Evolutionary conservation across 2,888 invertebrate genomes (phyloP).

Genomic region (Yponomeuta sedellus): DNA sequence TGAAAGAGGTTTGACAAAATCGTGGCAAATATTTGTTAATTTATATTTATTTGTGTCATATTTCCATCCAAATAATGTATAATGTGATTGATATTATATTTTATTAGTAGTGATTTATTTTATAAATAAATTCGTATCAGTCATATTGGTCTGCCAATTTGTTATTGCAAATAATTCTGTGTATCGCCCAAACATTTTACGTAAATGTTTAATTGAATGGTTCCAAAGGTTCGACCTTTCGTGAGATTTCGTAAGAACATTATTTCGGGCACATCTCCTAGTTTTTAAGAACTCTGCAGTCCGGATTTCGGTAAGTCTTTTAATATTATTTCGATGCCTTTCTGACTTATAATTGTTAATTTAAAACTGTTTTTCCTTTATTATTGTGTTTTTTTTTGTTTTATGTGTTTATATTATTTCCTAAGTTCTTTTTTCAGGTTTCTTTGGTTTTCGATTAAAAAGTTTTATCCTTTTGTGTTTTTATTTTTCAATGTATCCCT

Average conservation of each 20-base stretch:
- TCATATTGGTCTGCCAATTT: too few species aligned
- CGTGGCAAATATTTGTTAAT: too few species aligned
- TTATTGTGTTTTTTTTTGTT: neutral
- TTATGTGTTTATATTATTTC: neutral
- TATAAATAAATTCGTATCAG: too few species aligned
- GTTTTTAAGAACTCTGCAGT: neutral
- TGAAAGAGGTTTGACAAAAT: too few species aligned
- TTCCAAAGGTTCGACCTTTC: neutral
- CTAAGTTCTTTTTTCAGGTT: neutral
- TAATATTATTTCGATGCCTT: neutral
- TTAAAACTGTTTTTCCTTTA: too few species aligned
- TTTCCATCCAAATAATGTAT: too few species aligned
- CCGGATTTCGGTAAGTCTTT: neutral
- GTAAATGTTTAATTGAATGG: neutral
- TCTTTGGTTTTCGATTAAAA: neutral
- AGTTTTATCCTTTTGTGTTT: neutral
- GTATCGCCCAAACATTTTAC: neutral
- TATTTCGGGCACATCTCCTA: slow-evolving; percentile 8
- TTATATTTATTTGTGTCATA: too few species aligned
- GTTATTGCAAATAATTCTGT: too few species aligned
- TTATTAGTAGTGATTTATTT: too few species aligned
- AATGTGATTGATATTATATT: too few species aligned
- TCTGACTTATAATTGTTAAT: too few species aligned
- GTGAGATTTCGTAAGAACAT: neutral
- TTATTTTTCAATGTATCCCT: neutral